Evolutionary conservation across 2,888 invertebrate species (phyloP), one percentile per base, ranked within the genome.

Genomic region (Dicranocentrus wangi): DNA sequence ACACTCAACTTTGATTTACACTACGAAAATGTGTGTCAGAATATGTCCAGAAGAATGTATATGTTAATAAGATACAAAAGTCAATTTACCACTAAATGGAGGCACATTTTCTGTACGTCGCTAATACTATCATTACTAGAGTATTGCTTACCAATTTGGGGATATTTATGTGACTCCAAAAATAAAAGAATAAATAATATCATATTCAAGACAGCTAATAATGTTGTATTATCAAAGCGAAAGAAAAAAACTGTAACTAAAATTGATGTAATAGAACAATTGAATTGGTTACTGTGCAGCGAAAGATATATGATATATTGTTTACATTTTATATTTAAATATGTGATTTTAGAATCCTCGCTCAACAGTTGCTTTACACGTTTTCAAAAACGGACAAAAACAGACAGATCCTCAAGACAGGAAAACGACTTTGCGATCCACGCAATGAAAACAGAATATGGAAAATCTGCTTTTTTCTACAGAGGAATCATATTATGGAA

Each of bases 131-230:
- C 72, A 1, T 13, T n/a, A 32, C 28, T 72, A 21, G 72, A 72
- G 1, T 72, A 72, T n/a, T 72, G 72, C 28, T 15, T 72, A 0
- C 2, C 25, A 1, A 32, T 72, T 19, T 72, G 72, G 63, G 72
- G 72, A 1, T 28, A 47, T 23, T 1, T 72, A 15, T 7, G 42
- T 1, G 23, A 13, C 13, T 15, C 51, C 1, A 72, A 72, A 51
- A 1, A n/a, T n/a, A 47, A 63, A 72, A 27, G 72, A 25, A 51
- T 72, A 1, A 72, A 72, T 17, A 61, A 63, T 19, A 63, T 72
- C 8, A 47, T 72, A 8, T 19, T 47, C 0, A 61, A 28, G 51
- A 1, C 25, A n/a, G 72, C 72, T 0, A 72, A 72, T 17, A 10
- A 47, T 0, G 53, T 51, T 19, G 72, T 72, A 3, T 13, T 19